phyloP scores from a whole-genome alignment of 2,888 invertebrate genomes.

The Netelia virgata region DNA sequence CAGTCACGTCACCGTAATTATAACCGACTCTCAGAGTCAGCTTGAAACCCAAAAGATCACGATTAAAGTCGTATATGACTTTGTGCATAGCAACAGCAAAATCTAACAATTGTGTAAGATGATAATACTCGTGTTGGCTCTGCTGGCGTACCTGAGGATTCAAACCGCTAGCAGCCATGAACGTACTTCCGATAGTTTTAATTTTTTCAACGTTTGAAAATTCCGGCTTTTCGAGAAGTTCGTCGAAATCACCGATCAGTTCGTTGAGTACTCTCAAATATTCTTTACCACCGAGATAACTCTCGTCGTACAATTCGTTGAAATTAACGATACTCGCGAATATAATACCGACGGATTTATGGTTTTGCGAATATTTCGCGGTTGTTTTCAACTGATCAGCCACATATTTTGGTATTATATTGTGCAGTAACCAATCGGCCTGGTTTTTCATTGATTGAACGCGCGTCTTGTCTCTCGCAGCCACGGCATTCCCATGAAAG shows the following conservation, averaged over 20 bases:
- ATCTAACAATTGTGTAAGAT: constrained; percentile 95
- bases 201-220: constrained; percentile 98
- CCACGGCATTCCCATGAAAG: constrained; percentile 96
- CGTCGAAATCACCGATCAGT: constrained; percentile 98
- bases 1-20: constrained; percentile 98
- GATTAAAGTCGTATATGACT: constrained; percentile 94
- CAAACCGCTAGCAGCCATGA: constrained; percentile 98
- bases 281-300: constrained; percentile 97
- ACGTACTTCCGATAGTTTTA: constrained; percentile 98
- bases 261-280: constrained; percentile 98
- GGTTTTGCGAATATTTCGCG: constrained; percentile 97
- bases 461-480: constrained; percentile 94
- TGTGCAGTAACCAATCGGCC: constrained; percentile 98
- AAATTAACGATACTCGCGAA: constrained; percentile 99
- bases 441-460: constrained; percentile 98
- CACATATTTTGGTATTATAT: constrained; percentile 98
- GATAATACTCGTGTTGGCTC: constrained; percentile 90
- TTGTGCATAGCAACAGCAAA: constrained; percentile 97
- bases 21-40: constrained; percentile 94
- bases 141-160: constrained; percentile 92
- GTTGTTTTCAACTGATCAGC: constrained; percentile 97
- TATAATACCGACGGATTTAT: constrained; percentile 96
- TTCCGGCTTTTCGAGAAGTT: constrained; percentile 92
- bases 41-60: constrained; percentile 95
- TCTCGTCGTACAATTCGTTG: constrained; percentile 99